Base-by-base conservation (phyloP, 2,113 vertebrate species). In the Toxotes jaculatrix region DNA sequence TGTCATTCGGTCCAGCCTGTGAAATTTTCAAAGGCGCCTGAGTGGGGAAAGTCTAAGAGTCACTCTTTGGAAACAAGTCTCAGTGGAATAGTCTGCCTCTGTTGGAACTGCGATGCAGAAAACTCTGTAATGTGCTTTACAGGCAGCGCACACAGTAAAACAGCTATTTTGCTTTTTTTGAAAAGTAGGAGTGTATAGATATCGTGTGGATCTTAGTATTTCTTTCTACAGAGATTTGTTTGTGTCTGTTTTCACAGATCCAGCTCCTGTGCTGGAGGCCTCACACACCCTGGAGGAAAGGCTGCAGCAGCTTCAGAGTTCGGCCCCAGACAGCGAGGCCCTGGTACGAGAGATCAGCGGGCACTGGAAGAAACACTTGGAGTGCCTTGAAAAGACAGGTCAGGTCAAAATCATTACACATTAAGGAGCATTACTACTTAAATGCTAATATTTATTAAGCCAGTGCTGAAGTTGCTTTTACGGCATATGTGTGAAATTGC, bases 261-360 rank as follows among this genome's bases (percentile, higher is more conserved):
- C 97, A 0, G 95, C 95, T 64, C 97, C 97, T 45, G 91, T 97
- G 84, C 95, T 98, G 89, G 97, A 98, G 91, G 96, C 96, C 59
- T 95, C 96, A 0, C 96, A 95, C 77, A 95, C 95, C 78, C 93
- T 97, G 90, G 97, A 97, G 92, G 96, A 96, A 88, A 90, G 96
- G 78, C 95, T 97, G 90, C 96, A 97, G 92, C 94, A 96, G 90
- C 94, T 97, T 55, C 96, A 97, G 91, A 90, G 92, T 89, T 94
- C 93, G 0, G 93, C 96, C 79, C 93, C 96, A 0, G 95, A 96
- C 49, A 89, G 92, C 77, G 80, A 93, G 75, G 82, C 93, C 5
- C 88, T 95, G 83, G 91, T 89, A 19, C 95, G 94, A 77, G 97
- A 99, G 61, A 90, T 96, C 91, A 93, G 95, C 73, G 16, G 91